phyloP scores from a whole-genome alignment of 2,888 invertebrate species.

The Anaspis maculata region DNA sequence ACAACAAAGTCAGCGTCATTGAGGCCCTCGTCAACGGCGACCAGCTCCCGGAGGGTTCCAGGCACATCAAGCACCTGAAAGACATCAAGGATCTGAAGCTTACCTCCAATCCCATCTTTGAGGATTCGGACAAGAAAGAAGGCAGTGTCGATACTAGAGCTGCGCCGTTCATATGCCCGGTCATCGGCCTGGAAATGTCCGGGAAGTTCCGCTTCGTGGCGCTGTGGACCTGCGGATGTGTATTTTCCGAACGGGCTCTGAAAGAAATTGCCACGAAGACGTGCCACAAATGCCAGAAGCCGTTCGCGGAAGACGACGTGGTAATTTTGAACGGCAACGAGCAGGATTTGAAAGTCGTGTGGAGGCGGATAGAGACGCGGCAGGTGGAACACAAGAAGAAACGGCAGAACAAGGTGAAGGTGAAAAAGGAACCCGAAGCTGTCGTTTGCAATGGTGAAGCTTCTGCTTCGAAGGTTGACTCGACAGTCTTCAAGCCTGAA shows the following conservation, averaged over 20 bases:
- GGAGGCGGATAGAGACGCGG: conserved; percentile 56
- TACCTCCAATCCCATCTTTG: conserved; percentile 75
- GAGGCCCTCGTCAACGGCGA: conserved; percentile 85
- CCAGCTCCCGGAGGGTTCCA: conserved; percentile 58
- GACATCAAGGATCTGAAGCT: conserved; percentile 84
- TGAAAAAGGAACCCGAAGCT: no score
- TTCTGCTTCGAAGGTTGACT: no score
- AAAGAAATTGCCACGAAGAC: conserved; percentile 73
- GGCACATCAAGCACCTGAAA: conserved; percentile 76
- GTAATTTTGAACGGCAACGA: conserved; percentile 82
- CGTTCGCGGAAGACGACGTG: conserved; percentile 69
- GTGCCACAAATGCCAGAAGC: conserved; percentile 69
- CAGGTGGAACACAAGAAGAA: conserved; percentile 58
- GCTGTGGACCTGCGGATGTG: conserved; percentile 93
- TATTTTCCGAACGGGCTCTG: conserved; percentile 88
- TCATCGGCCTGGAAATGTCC: conserved; percentile 91
- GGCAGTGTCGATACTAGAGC: conserved; percentile 64
- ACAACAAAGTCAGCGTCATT: conserved; percentile 88
- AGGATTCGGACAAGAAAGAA: conserved; percentile 73
- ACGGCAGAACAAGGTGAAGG: conserved; percentile 51
- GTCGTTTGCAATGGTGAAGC: no score
- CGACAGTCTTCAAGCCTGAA: conserved; percentile 16
- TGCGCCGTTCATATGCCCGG: conserved; percentile 88
- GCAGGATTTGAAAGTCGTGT: conserved; percentile 63
- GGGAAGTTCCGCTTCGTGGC: conserved; percentile 83